Base-by-base conservation (phyloP, 2,888 invertebrate genomes). In the Polyommatus icarus region DNA sequence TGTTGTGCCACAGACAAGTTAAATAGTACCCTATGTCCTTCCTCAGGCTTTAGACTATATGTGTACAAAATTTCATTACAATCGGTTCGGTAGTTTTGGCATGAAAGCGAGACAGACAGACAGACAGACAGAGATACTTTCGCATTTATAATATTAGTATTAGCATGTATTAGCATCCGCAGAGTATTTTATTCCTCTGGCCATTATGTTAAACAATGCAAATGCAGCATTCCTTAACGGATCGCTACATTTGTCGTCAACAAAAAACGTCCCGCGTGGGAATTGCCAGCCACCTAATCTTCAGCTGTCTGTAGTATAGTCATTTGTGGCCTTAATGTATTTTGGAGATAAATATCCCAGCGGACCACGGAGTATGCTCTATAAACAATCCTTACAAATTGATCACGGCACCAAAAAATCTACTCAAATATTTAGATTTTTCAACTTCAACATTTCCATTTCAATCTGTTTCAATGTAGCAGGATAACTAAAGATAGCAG, bases 301-400 rank as follows among this genome's bases (percentile, higher is more conserved):
- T 67, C 67, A 67, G 5, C 67, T 67, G 15, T 67, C 67, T 5
- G 29, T 67, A 67, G 67, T 5, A 15, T 67, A 67, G 67, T 32
- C 67, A 67, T 67, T 32, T 67, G 67, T 67, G 15, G 67, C 61
- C 61, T 24, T 59, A 67, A 18, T 67, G 29, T 32, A 32, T 67
- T 67, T 6, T 67, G 2, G 29, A 32, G 18, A 67, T 29, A 15
- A 29, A 67, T 67, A 67, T 67, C 29, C 67, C 67, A 18, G 29
- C 29, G 29, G 67, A 67, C 67, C 18, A 29, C 67, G 3, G 18
- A 67, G 15, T 12, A 67, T 15, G 18, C 15, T 67, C 12, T 12
- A 29, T 67, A 29, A 67, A 24, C 24, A 67, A 67, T 29, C 18
- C 15, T 4, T 67, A 67, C 29, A 7, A 29, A 67, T 67, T 29